A percentile compares a stretch with the other conserved stretches of the same genome.
Evolutionary conservation across 2,888 invertebrate genomes (phyloP).

Genomic region (Watsonalla cultraria): DNA sequence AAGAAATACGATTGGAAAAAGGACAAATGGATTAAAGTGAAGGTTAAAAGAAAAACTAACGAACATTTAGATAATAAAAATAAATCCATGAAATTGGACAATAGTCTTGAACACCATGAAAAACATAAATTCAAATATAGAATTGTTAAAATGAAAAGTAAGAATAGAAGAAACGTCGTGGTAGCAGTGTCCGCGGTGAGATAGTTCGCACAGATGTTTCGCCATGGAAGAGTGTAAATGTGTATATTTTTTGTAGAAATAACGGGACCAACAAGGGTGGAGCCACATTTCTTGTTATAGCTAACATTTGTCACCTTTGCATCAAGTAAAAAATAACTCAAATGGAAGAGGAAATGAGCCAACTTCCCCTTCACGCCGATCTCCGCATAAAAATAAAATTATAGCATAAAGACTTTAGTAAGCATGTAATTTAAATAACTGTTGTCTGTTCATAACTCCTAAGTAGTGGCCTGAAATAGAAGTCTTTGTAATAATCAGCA

Average conservation of each 20-base stretch:
- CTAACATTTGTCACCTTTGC: constrained; percentile 20
- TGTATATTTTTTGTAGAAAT: constrained; percentile 47
- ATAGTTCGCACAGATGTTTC: constrained; percentile 37
- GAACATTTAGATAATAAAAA: constrained; percentile 13
- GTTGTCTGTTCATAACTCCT: constrained; percentile 20
- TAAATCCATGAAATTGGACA: constrained; percentile 23
- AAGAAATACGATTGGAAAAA: constrained; percentile 72
- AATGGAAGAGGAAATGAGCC: not conserved
- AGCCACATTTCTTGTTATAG: constrained; percentile 28
- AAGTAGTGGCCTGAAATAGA: constrained; percentile 19
- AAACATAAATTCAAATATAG: constrained; percentile 68
- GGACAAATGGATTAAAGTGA: constrained; percentile 70
- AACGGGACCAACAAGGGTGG: constrained; percentile 62
- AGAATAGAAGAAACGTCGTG: constrained; percentile 64
- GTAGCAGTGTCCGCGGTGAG: constrained; percentile 70
- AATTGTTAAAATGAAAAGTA: constrained; percentile 63
- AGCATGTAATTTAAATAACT: constrained; percentile 19
- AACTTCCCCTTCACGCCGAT: not conserved
- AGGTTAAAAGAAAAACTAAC: constrained; percentile 41
- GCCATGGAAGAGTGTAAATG: constrained; percentile 20
- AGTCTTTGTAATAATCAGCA: constrained; percentile 13
- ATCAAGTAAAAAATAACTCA: constrained; percentile 23
- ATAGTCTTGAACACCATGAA: constrained; percentile 40
- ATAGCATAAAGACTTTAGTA: constrained; percentile 8
- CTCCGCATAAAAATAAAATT: not conserved